Base-by-base conservation (phyloP, 1,140 invertebrate genomes). In the Papilio xuthus region DNA sequence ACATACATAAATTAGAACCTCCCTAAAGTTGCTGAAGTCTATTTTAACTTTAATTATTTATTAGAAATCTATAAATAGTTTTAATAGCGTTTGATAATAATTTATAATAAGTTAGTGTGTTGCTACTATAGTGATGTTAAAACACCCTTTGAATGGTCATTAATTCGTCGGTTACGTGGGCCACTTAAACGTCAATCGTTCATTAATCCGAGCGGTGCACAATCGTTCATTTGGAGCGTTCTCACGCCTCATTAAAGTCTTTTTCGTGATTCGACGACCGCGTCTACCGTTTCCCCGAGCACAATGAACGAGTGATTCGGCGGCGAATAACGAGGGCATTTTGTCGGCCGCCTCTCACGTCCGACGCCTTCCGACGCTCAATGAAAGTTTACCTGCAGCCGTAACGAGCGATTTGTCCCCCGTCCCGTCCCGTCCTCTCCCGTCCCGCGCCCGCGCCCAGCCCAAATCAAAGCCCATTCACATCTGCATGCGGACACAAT, bases 351-450 rank as follows among this genome's bases (percentile, higher is more conserved):
- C 86, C 91, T 93, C 92, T 93, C 92, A 93, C 92, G 92, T 93
- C 92, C 90, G 90, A 90, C 92, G 91, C 92, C 92, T 93, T 93
- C 90, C 91, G 92, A 93, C 90, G 91, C 90, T 93, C 91, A 92
- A 93, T 93, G 92, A 93, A 93, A 93, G 92, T 93, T 93, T 93
- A 93, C 92, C 92, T 93, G 92, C 92, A 93, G 88, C 90, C 91
- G 90, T 93, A 93, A 93, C 92, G 92, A 93, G 92, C 92, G 92
- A 93, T 93, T 93, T 93, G 92, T 93, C 90, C 92, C 91, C 90
- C 88, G 89, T 83, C 90, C 90, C 88, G 89, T 83, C 90, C 90
- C 88, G 80, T 78, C 79, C 86, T 86, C 18, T 79, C 86, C 85
- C 87, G 50, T 13, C 60, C 92, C 90, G 86, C 88, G 80, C 86